phyloP scores from a whole-genome alignment of 2,888 invertebrate species.

The Polydrusus cervinus region DNA sequence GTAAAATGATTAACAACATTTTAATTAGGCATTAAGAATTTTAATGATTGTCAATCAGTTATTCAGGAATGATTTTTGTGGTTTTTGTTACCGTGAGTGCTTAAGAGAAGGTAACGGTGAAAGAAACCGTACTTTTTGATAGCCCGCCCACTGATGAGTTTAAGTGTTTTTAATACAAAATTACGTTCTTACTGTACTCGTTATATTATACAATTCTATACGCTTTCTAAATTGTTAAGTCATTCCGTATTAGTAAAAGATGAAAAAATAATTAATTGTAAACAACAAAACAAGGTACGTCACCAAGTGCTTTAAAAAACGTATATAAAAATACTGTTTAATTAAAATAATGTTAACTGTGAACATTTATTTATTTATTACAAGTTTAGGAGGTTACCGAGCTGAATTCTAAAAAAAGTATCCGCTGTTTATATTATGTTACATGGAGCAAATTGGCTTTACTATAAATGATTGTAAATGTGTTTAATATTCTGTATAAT shows the following conservation, averaged over 20 bases:
- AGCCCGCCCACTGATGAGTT: constrained; percentile 22
- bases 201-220: background rate
- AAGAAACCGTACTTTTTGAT: constrained; percentile 41
- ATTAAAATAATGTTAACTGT: too few species aligned
- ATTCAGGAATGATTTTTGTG: constrained; percentile 52
- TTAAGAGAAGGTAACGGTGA: constrained; percentile 40
- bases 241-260: background rate
- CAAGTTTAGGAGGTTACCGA: too few species aligned
- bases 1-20: constrained; percentile 59
- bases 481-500: too few species aligned
- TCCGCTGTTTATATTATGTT: too few species aligned
- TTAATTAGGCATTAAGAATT: constrained; percentile 60
- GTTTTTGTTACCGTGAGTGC: constrained; percentile 31
- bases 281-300: background rate
- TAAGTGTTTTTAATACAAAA: constrained; percentile 21
- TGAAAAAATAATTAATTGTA: background rate
- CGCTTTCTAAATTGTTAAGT: background rate
- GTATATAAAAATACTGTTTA: too few species aligned
- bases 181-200: background rate
- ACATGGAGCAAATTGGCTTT: too few species aligned
- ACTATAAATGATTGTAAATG: too few species aligned
- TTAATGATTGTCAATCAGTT: constrained; percentile 58
- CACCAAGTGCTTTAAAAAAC: too few species aligned
- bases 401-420: too few species aligned
- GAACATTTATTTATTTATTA: too few species aligned